Base-by-base conservation (phyloP, 2,888 invertebrate species). In the Callyntrura guangdongensis region DNA sequence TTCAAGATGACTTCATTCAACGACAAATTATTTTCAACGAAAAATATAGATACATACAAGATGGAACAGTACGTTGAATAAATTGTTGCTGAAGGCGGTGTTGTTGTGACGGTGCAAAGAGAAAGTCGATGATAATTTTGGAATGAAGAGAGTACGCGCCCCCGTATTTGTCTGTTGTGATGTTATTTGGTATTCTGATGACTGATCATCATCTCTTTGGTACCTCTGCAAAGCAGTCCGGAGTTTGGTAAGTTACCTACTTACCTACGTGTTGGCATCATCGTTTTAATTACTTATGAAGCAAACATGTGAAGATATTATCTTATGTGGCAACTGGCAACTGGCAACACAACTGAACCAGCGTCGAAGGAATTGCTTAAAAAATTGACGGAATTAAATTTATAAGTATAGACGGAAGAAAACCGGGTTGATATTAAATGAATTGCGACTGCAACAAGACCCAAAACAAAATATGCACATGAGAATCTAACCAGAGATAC, bases 151-250 rank as follows among this genome's bases (percentile, higher is more conserved):
- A 74, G n/a, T 49, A 74, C 49, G 74, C 3, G 22, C 49, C 22
- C 4, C 1, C 4, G 14, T 67, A 27, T 2, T 77, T 59, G 22
- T 22, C 69, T 69, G 69, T 91, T 93, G 93, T 93, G 92, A 93
- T 93, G 93, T 89, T 93, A 90, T 92, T 93, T 92, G 93, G 93
- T 74, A 92, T 91, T 74, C 91, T 93, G 72, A 88, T 93, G 92
- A n/a, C 93, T 92, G 92, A 92, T 93, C 92, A 91, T 93, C 56
- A 84, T 93, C 87, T 84, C 86, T 67, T 77, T 92, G 27, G 89
- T 93, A 89, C 93, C 93, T 89, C 91, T 91, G 53, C 92, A 92
- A 84, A 91, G 93, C 56, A 91, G 89, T 87, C 92, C 93, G 79
- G 91, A 93, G 81, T 93, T 93, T 83, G 92, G 93, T 93, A 90